Conservation (phyloP, 2,113 vertebrate species). For the Candoia aspera region DNA sequence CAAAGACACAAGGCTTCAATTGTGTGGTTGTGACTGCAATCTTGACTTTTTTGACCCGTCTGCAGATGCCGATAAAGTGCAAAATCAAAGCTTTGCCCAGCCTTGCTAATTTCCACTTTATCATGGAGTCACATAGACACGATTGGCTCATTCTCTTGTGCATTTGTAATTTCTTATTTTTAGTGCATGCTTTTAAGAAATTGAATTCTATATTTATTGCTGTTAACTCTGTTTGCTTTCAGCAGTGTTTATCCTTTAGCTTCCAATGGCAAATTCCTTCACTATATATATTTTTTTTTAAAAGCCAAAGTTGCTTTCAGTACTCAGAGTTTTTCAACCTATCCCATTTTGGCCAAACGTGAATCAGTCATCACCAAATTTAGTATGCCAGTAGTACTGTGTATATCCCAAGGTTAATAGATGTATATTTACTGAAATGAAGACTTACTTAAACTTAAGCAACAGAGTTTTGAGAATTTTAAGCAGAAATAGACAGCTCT, state of each 20-base stretch:
- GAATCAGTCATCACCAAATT: too few relatives aligned
- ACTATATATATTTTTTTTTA: too few relatives aligned
- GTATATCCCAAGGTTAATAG: too few relatives aligned
- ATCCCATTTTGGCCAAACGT: too few relatives aligned
- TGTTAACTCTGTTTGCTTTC: neutral
- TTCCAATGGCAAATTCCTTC: neutral
- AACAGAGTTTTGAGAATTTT: neutral
- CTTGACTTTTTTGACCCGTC: neutral
- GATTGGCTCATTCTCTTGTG: neutral
- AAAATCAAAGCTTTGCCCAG: neutral
- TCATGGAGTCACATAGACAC: neutral
- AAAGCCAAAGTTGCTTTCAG: too few relatives aligned
- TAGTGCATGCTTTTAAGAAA: neutral
- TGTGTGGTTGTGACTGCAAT: neutral
- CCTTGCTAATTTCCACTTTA: neutral
- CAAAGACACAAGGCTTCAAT: neutral
- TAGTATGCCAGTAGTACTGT: too few relatives aligned
- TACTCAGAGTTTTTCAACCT: too few relatives aligned
- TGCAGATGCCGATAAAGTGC: neutral
- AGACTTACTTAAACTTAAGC: neutral
- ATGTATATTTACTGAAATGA: neutral
- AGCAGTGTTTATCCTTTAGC: neutral
- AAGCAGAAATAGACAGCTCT: neutral
- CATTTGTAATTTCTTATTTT: neutral
- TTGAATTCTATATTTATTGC: too few relatives aligned